phyloP scores from a whole-genome alignment of 2,888 invertebrate species.

The Callinectes sapidus region DNA sequence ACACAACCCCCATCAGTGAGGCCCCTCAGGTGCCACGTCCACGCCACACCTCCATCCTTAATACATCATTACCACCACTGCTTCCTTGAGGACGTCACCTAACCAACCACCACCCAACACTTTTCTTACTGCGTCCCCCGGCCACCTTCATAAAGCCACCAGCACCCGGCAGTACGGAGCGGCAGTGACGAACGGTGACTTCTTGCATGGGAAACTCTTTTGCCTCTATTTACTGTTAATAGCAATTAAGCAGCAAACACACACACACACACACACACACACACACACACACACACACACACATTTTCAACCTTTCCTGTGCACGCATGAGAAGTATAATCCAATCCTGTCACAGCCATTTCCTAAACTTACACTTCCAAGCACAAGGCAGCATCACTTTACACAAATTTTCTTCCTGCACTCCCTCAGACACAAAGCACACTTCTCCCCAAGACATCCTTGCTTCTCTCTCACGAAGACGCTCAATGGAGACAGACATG shows the following conservation, averaged over 20 bases:
- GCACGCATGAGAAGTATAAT: neutral
- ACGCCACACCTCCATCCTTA: neutral
- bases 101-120: neutral
- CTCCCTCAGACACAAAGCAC: too few species aligned
- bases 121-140: neutral
- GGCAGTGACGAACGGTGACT: neutral
- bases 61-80: neutral
- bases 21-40: neutral
- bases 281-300: neutral
- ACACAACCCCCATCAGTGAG: conserved; percentile 64
- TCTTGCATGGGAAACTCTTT: neutral
- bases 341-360: neutral
- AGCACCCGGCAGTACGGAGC: neutral
- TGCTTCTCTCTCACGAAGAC: neutral
- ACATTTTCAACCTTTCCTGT: neutral
- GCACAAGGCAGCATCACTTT: neutral
- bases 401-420: neutral
- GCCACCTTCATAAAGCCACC: neutral
- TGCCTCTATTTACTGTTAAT: neutral
- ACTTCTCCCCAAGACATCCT: neutral
- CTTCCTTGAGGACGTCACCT: neutral
- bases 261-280: neutral
- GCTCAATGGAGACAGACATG: neutral
- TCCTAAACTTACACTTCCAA: neutral
- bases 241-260: neutral